These are phyloP conservation scores for Xestia sexstrigata DNA, from an alignment of 2,888 invertebrate genomes.

Conservation along the genomic window DNA sequence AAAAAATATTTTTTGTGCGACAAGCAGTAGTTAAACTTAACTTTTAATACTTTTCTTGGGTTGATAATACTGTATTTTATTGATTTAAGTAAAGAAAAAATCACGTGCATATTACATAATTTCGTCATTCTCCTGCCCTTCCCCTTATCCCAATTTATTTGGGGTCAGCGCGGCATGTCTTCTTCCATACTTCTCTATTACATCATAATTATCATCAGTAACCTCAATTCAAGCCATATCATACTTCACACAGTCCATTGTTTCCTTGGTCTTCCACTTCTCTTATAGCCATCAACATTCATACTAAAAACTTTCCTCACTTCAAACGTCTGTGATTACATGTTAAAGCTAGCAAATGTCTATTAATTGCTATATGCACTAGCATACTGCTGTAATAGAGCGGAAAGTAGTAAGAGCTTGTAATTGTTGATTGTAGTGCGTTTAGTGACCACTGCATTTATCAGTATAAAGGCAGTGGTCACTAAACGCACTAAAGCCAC, in stretches of 20 bases:
- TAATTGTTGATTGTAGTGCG: conserved; percentile 24
- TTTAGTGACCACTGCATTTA: background rate
- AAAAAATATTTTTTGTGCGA: no score
- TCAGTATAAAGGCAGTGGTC: no score
- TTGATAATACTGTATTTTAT: no score
- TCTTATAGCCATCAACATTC: background rate
- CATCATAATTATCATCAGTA: no score
- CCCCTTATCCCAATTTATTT: background rate
- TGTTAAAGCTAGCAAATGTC: conserved; percentile 43
- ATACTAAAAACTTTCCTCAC: background rate
- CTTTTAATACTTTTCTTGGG: no score
- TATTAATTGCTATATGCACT: conserved; percentile 46
- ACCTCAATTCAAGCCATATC: no score
- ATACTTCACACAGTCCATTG: background rate
- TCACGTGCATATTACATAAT: conserved; percentile 23
- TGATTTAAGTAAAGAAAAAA: no score
- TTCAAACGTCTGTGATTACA: conserved; percentile 42
- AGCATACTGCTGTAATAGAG: conserved; percentile 43
- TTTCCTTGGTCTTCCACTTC: background rate
- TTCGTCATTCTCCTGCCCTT: background rate
- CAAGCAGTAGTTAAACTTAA: no score
- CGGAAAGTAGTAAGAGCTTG: conserved; percentile 51
- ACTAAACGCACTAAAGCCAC: no score
- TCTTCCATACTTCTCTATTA: background rate
- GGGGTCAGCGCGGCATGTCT: background rate